Evolutionary conservation across 2,113 vertebrate species (phyloP).

Genomic region (Muntiacus reevesi): DNA sequence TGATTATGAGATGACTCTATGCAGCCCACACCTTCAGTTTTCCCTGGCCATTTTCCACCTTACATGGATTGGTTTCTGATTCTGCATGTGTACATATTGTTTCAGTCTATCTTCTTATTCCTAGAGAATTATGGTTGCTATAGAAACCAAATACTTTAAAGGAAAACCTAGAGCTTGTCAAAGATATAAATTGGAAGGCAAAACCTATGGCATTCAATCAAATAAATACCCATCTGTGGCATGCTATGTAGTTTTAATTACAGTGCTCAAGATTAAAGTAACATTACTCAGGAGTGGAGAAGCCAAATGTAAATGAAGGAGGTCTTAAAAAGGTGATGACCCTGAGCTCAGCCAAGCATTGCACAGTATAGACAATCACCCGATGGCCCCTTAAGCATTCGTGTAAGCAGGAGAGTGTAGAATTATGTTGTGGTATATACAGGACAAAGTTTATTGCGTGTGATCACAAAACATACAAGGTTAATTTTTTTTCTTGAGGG

Average conservation of each 20-base stretch:
- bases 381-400: not conserved
- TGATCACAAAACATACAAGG: not conserved
- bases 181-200: conserved; percentile 37
- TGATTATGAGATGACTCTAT: not conserved
- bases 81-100: not conserved
- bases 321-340: conserved; percentile 11
- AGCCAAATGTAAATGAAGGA: conserved; percentile 46
- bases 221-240: not conserved
- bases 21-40: not conserved
- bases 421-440: not conserved
- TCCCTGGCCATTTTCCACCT: not conserved
- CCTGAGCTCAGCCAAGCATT: not conserved
- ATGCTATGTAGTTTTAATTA: conserved; percentile 49
- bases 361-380: not conserved
- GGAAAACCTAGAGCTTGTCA: not conserved
- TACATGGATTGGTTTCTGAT: not conserved
- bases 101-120: not conserved
- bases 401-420: not conserved
- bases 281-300: conserved; percentile 63
- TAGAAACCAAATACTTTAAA: not conserved
- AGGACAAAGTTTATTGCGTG: not conserved
- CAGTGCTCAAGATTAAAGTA: conserved; percentile 53
- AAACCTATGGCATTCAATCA: conserved; percentile 19
- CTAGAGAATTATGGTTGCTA: not conserved
- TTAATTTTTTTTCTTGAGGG: not conserved